Base-by-base conservation (phyloP, 2,888 invertebrate genomes). In the Macaria notata region DNA sequence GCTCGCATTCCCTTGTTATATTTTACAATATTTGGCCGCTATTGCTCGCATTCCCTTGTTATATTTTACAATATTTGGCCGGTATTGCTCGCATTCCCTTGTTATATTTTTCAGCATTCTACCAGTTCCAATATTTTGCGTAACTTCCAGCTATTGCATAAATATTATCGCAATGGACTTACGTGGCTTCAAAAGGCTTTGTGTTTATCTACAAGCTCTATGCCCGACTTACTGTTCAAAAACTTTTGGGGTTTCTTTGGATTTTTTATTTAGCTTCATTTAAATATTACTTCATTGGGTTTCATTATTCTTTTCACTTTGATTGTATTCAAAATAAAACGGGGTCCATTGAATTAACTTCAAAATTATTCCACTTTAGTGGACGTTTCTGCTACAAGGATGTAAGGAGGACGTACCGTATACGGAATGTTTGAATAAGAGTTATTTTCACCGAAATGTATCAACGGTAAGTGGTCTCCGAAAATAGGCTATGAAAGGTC, bases 61-160 rank as follows among this genome's bases (percentile, higher is more conserved):
- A 30, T 36, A 44, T 48, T 46, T 50, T 55, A 43, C 41, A 50
- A 31, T 46, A 48, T 45, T 38, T 19, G 19, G 2, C 33, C 33
- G 19, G 33, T 47, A 47, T 50, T 44, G 33, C 41, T 36, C 41
- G 30, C 29, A 49, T 39, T 29, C 50, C 46, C 19, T 42, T 19
- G 9, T 45, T 48, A 30, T 36, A 44, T 45, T 43, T 47, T 59
- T 47, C 41, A 50, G 31, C 49, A 49, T 45, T 39, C 38, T 51
- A 39, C 46, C 54, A 30, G n/a, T 39, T 56, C 46, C 31, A 49
- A 53, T 56, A 52, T 31, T 45, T 55, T 59, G 42, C 49, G 49
- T 53, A 56, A 59, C 59, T 43, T 55, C 47, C 45, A 54, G 43
- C 38, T 8, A 46, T 59, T 56, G 49, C 56, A 56, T 56, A 59